Base-by-base conservation (phyloP, 1,140 invertebrate species). In the Aphaenogaster floridana region DNA sequence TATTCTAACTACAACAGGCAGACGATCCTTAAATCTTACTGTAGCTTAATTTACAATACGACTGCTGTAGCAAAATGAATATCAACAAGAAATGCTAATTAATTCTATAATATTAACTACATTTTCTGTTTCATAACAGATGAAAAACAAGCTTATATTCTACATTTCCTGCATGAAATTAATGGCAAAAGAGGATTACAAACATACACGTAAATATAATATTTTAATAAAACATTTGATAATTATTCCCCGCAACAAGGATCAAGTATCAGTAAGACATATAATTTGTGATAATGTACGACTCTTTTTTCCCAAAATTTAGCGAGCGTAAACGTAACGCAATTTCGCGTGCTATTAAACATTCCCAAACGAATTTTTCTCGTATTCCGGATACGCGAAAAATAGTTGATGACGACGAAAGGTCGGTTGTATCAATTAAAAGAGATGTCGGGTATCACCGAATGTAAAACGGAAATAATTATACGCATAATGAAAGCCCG, bases 371-470 rank as follows among this genome's bases (percentile, higher is more conserved):
- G 11, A 66, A 45, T 50, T 66, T 17, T 78, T 79, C n/a, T 48
- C 42, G 8, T 48, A 11, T 48, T 21, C 61, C 8, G 63, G 13
- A 72, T 28, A 34, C 50, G 50, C 9, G 7, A 54, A 57, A 80
- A 81, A 81, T 54, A 81, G 48, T 17, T 8, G n/a, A 50, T 34
- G 21, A 8, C 69, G 69, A 61, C 48, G 34, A 52, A 52, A 80
- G 77, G 63, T 57, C 69, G 13, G 54, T 84, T 45, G 13, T 50
- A 76, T 84, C 69, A 57, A 84, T 84, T 84, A 84, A 84, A 74
- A 74, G 68, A 36, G 28, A 83, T n/a, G 69, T 84, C 69, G 9
- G 69, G 8, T 84, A 84, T 76, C 54, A 50, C n/a, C n/a, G 68
- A 21, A 74, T 45, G 42, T 74, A 50, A 69, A 81, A 42, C 28